Evolutionary conservation across 2,888 invertebrate species (phyloP), one percentile per base, ranked within the genome.

Genomic region (Conus canariensis): DNA sequence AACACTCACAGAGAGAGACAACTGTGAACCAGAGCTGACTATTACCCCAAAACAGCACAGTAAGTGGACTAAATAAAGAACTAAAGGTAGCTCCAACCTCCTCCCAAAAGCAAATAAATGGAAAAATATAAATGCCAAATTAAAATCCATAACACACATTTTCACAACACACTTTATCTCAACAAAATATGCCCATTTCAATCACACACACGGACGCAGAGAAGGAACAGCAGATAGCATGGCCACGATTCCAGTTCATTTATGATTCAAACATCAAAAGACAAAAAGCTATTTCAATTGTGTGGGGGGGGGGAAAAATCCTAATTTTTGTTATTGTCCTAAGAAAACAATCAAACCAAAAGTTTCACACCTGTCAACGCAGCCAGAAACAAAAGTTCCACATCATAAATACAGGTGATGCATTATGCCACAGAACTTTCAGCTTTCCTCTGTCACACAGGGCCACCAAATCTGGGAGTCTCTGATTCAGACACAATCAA

Each of bases 401-500:
- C 82, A 83, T 58, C 56, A 60, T 64, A 30, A 60, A 45, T 16
- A 45, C 45, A 67, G 60, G 6, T 14, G 60, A 60, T 25, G 60
- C 25, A 60, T 45, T 4, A 60, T 67, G 60, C 45, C 60, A 60
- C 86, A 85, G 59, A 86, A 67, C 86, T 86, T 86, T 25, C 45
- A 14, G 67, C 67, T 30, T 45, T 60, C 25, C 45, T 25, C 67
- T 86, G 86, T 60, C 86, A 86, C 64, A 60, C 60, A 64, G 64
- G 86, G 86, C 45, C 86, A 83, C 82, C 82, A 19, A 56, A 22
- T 9, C 7, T 58, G 70, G 30, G 25, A 82, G 87, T 90, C 60
- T 70, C 56, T 58, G 7, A 30, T n/a, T 19, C 22, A 64, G 56
- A 83, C 45, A 85, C 59, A 91, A 93, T 94, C 94, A 94, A 91